These are phyloP conservation scores for Aspidiotus destructor DNA, from an alignment of 2,888 invertebrate species.

Conservation along the genomic window DNA sequence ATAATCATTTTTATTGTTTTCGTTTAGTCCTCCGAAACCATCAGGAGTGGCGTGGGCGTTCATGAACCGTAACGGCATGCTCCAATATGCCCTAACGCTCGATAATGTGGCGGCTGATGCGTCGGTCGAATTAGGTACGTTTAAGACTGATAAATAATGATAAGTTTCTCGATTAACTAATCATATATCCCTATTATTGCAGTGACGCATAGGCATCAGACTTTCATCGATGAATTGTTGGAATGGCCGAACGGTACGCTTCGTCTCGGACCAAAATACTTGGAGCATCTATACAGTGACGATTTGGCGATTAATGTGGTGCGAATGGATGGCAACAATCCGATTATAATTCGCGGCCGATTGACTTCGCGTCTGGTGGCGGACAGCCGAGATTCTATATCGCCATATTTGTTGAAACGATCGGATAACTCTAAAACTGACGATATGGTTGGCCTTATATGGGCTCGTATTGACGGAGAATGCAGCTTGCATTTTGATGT, in stretches of 20 bases:
- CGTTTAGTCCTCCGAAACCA: conserved; percentile 38
- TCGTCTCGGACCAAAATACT: conserved; percentile 65
- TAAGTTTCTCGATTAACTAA: too few relatives aligned
- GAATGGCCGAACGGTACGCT: conserved; percentile 60
- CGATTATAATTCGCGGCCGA: conserved; percentile 56
- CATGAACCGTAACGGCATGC: conserved; percentile 64
- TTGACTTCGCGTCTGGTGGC: conserved; percentile 59
- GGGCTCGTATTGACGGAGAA: conserved; percentile 68
- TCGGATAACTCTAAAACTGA: conserved; percentile 43
- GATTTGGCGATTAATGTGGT: conserved; percentile 69
- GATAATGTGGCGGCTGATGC: conserved; percentile 37
- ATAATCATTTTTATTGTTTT: not conserved
- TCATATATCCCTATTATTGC: not conserved
- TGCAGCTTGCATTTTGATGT: conserved; percentile 76
- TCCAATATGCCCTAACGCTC: conserved; percentile 64
- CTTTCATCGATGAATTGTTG: conserved; percentile 6
- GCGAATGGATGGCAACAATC: conserved; percentile 19
- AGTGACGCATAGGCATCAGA: conserved; percentile 21
- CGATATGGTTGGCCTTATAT: conserved; percentile 63
- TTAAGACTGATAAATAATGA: not conserved
- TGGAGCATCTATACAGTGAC: conserved; percentile 72
- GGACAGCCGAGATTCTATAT: conserved; percentile 60
- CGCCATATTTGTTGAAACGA: conserved; percentile 57
- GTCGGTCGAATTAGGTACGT: conserved; percentile 29
- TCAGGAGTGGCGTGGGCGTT: conserved; percentile 66